A percentile compares a stretch with the other conserved stretches of the same genome.
Conservation (phyloP, 2,888 invertebrate species). For the Ceratothoa steindachneri region DNA sequence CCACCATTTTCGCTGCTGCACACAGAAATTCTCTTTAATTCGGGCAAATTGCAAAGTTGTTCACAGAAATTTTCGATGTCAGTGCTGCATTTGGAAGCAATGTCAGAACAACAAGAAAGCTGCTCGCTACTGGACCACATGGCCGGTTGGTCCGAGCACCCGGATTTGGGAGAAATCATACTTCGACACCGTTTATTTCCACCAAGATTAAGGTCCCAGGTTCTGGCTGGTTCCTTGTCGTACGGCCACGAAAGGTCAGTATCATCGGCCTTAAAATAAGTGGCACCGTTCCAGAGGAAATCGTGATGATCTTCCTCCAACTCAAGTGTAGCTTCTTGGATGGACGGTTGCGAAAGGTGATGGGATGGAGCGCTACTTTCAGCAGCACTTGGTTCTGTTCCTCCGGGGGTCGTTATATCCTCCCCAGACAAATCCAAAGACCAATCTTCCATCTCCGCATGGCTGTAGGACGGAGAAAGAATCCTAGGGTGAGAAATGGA, state of each 20-base stretch:
- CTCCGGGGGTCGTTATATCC: slow-evolving; percentile 58
- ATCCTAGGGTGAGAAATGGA: neutral
- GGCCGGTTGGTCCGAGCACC: slow-evolving; percentile 36
- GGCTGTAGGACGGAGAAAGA: slow-evolving; percentile 63
- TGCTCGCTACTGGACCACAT: slow-evolving; percentile 47
- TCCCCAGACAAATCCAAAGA: slow-evolving; percentile 69
- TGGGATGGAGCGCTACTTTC: slow-evolving; percentile 30
- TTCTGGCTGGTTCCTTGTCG: slow-evolving; percentile 26
- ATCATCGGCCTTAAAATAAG: slow-evolving; percentile 55
- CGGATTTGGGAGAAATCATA: slow-evolving; percentile 38
- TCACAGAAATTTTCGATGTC: slow-evolving; percentile 45
- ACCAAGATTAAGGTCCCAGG: slow-evolving; percentile 33
- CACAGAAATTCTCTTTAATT: slow-evolving; percentile 36
- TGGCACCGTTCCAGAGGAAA: slow-evolving; percentile 71
- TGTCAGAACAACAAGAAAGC: slow-evolving; percentile 42
- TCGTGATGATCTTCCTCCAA: slow-evolving; percentile 70
- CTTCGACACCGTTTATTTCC: slow-evolving; percentile 30
- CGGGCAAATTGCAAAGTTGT: slow-evolving; percentile 39
- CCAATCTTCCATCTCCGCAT: slow-evolving; percentile 74
- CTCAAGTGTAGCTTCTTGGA: slow-evolving; percentile 65
- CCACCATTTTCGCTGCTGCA: slow-evolving; percentile 54
- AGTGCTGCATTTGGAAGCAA: slow-evolving; percentile 39
- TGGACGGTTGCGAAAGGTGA: slow-evolving; percentile 60
- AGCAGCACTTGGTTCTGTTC: slow-evolving; percentile 58
- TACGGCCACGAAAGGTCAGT: slow-evolving; percentile 37